phyloP scores from a whole-genome alignment of 2,797 vertebrate species.

The Chromobotia macracanthus region DNA sequence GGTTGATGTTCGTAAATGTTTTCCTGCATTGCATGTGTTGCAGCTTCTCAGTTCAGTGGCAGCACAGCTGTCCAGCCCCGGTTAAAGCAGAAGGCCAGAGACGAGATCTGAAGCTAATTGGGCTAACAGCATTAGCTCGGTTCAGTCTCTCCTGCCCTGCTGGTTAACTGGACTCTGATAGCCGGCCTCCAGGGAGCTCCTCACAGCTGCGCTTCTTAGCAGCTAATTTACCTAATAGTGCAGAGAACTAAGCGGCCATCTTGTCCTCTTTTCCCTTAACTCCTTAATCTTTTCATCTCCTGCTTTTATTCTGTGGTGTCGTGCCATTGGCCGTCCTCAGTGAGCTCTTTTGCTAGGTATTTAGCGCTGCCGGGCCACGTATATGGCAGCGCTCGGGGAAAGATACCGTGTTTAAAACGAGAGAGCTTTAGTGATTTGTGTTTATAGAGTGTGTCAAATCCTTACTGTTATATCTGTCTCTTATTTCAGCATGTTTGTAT shows the following conservation, averaged over 20 bases:
- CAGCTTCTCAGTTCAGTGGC: conserved; percentile 29
- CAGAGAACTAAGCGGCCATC: conserved; percentile 2
- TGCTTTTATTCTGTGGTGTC: conserved; percentile 13
- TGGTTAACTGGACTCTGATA: conserved; percentile 49
- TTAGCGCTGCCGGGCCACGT: background rate
- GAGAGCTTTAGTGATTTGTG: conserved; percentile 23
- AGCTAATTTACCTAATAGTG: conserved; percentile 52
- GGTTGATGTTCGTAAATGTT: background rate
- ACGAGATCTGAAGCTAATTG: conserved; percentile 51
- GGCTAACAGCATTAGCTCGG: conserved; percentile 36
- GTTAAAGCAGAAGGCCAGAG: conserved; percentile 42
- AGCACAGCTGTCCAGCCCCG: conserved; percentile 17
- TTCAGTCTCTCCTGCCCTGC: conserved; percentile 35
- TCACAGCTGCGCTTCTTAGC: conserved; percentile 53
- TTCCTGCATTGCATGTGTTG: conserved; percentile 11
- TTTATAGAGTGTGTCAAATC: conserved; percentile 44
- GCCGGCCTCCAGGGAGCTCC: conserved; percentile 46
- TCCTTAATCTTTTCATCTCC: conserved; percentile 40
- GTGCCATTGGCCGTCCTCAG: conserved; percentile 1
- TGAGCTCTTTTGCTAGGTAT: conserved; percentile 34
- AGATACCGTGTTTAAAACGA: conserved; percentile 49
- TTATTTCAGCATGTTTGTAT: conserved; percentile 49
- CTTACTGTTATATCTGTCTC: conserved; percentile 40
- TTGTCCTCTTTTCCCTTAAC: conserved; percentile 41
- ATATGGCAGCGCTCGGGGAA: conserved; percentile 3